A percentile compares a stretch with the other conserved stretches of the same genome.
These are phyloP conservation scores for Sinocyclocheilus grahami DNA, from an alignment of 2,113 vertebrate species.

Conservation along the genomic window DNA sequence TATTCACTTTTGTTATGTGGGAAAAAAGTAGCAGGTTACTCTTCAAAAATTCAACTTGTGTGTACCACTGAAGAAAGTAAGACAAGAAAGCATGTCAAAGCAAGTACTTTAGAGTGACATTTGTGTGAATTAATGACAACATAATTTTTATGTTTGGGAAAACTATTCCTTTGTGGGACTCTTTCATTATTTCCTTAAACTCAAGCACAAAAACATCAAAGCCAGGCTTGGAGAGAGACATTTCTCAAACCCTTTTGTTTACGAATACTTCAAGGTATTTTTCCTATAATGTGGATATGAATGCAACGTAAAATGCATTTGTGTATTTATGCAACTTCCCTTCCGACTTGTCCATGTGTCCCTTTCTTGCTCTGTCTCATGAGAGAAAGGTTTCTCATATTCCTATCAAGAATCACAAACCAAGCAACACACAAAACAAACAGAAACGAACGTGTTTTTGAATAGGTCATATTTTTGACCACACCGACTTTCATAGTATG, in stretches of 20 bases:
- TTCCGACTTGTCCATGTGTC: slow-evolving; percentile 20
- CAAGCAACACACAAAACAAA: too few species aligned
- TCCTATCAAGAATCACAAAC: not conserved
- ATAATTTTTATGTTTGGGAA: not conserved
- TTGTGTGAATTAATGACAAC: not conserved
- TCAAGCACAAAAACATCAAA: slow-evolving; percentile 11
- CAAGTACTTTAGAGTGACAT: not conserved
- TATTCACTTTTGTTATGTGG: not conserved
- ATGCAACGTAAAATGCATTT: not conserved
- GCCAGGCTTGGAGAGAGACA: not conserved
- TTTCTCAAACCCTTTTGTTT: slow-evolving; percentile 4
- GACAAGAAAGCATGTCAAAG: not conserved
- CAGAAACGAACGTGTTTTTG: not conserved
- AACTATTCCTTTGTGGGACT: not conserved
- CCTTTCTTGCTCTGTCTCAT: not conserved
- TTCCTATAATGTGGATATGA: slow-evolving; percentile 15
- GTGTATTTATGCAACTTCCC: slow-evolving; percentile 8
- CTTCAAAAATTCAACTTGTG: not conserved
- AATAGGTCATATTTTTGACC: not conserved
- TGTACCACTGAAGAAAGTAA: not conserved
- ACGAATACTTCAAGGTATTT: slow-evolving; percentile 16
- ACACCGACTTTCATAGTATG: not conserved
- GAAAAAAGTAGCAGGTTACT: not conserved
- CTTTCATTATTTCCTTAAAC: too few species aligned
- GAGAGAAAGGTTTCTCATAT: not conserved